Conservation (phyloP, 2,797 vertebrate genomes). For the Apogon hyalosoma region DNA sequence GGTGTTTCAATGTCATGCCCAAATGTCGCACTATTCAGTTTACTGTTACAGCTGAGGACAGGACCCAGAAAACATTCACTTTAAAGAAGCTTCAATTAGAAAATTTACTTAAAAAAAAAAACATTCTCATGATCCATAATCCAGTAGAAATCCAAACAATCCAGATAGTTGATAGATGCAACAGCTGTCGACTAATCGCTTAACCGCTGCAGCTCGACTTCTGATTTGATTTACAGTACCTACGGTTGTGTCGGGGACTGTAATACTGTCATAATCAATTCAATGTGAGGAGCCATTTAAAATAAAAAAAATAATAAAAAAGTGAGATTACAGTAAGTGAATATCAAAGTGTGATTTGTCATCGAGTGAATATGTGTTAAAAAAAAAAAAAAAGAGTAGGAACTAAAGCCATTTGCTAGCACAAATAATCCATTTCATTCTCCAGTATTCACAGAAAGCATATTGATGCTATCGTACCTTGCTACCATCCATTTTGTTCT, state of each 20-base stretch:
- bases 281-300: background rate
- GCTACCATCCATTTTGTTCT: constrained; percentile 34
- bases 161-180: too few relatives aligned
- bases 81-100: too few relatives aligned
- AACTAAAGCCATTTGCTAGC: constrained; percentile 3
- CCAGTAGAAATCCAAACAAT: too few relatives aligned
- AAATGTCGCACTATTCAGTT: too few relatives aligned
- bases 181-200: too few relatives aligned
- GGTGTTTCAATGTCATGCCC: too few relatives aligned
- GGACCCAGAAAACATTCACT: too few relatives aligned
- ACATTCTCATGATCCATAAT: too few relatives aligned
- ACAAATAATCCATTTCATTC: constrained; percentile 20
- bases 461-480: constrained; percentile 13
- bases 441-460: background rate
- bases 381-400: background rate
- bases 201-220: too few relatives aligned
- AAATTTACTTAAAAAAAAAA: too few relatives aligned
- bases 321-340: background rate
- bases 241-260: background rate
- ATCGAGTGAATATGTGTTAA: constrained; percentile 3
- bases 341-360: background rate
- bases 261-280: background rate
- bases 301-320: background rate
- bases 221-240: background rate
- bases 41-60: too few relatives aligned